Base-by-base conservation (phyloP, 2,113 vertebrate genomes). In the Tyrannus savana region DNA sequence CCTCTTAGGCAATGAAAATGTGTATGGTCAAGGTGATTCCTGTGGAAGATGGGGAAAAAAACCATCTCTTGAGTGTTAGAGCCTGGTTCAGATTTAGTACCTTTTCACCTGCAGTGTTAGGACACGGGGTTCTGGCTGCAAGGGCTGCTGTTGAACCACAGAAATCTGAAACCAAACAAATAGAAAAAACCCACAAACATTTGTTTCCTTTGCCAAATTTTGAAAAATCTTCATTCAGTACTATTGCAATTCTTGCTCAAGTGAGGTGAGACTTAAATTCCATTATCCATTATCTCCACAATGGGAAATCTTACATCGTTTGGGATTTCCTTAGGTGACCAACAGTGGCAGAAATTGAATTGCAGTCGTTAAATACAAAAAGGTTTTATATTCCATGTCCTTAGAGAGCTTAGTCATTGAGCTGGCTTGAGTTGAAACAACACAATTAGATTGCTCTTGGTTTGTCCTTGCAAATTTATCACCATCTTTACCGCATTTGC, bases 391-490 rank as follows among this genome's bases (percentile, higher is more conserved):
- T 64, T 76, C 42, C 33, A 4, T 9, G 6, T 64, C 74, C 35
- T 93, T 60, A 46, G 46, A 74, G 63, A 71, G 66, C 76, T 92
- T 72, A 84, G 46, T 60, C 42, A 90, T 60, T 77, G 84, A 95
- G 72, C 87, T 83, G 52, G 62, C 50, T 92, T 79, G 73, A 73
- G 28, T 63, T 90, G 84, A 79, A 91, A 60, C 72, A 59, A 46
- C 67, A 86, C 76, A 53, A 73, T 72, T 75, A 76, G 64, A 35
- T 66, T 91, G 58, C 52, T 84, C 96, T 96, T 88, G 75, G 88
- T 89, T 94, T 87, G 67, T 89, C 74, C 60, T 83, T 71, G 83
- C 44, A 92, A 94, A 93, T 83, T 81, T 80, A 42, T 96, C 35
- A 49, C 41, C 35, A 31, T 52, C 62, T 84, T 50, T 49, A 56